Evolutionary conservation across 2,113 vertebrate genomes (phyloP).

Genomic region (Xyrauchen texanus): DNA sequence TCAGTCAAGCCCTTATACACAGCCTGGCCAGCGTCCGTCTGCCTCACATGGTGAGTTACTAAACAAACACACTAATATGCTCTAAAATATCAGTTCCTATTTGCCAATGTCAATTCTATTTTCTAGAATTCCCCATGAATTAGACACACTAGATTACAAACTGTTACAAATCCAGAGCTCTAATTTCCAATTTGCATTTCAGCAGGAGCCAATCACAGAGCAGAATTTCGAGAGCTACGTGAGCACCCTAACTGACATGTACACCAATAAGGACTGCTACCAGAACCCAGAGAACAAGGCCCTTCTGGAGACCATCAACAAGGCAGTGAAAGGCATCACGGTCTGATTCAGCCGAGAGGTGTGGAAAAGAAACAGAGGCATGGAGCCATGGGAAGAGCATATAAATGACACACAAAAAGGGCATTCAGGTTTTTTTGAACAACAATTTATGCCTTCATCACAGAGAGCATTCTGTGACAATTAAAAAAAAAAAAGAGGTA

Average conservation of each 20-base stretch:
- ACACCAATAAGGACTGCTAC: slow-evolving; percentile 97
- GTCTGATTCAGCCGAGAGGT: slow-evolving; percentile 75
- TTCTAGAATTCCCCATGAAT: no score
- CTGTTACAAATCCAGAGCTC: background rate
- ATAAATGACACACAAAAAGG: slow-evolving; percentile 60
- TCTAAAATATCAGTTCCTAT: no score
- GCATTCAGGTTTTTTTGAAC: slow-evolving; percentile 76
- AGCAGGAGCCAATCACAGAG: slow-evolving; percentile 96
- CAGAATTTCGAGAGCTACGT: slow-evolving; percentile 97
- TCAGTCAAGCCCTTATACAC: slow-evolving; percentile 96
- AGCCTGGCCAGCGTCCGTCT: slow-evolving; percentile 97
- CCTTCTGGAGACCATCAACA: slow-evolving; percentile 96
- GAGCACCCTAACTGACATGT: slow-evolving; percentile 97
- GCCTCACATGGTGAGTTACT: slow-evolving; percentile 90
- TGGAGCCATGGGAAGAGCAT: slow-evolving; percentile 52
- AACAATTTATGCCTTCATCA: slow-evolving; percentile 68
- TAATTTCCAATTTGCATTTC: slow-evolving; percentile 54
- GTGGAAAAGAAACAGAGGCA: background rate
- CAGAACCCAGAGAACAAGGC: slow-evolving; percentile 96
- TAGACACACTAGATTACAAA: no score
- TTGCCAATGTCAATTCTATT: no score
- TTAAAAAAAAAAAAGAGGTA: slow-evolving; percentile 56
- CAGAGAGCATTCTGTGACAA: slow-evolving; percentile 70
- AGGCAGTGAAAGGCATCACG: slow-evolving; percentile 97
- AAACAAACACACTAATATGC: background rate